These are phyloP conservation scores for Thaleichthys pacificus DNA, from an alignment of 2,797 vertebrate genomes.

Conservation along the genomic window DNA sequence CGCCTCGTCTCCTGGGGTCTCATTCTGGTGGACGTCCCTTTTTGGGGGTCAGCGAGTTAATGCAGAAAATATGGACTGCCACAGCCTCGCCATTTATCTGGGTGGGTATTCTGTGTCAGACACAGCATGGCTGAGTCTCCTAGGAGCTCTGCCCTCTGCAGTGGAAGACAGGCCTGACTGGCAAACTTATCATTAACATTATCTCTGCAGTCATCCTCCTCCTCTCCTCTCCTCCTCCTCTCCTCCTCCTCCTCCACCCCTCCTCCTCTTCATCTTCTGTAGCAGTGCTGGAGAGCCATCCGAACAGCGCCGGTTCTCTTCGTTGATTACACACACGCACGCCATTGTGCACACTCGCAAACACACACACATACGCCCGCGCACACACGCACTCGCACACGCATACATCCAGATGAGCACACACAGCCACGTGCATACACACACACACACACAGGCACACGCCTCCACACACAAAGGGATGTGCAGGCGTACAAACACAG, in stretches of 20 bases:
- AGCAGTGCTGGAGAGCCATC: constrained; percentile 2
- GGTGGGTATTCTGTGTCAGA: constrained; percentile 72
- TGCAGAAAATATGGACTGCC: constrained; percentile 77
- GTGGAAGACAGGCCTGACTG: constrained; percentile 63
- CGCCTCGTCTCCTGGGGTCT: constrained; percentile 62
- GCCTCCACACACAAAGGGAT: not conserved
- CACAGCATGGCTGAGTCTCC: constrained; percentile 71
- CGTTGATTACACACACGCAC: constrained; percentile 18
- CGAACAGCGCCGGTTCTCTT: constrained; percentile 1
- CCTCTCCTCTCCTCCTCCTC: constrained; percentile 38
- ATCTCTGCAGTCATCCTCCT: constrained; percentile 63
- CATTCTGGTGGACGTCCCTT: constrained; percentile 67
- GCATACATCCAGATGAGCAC: not conserved
- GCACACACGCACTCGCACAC: not conserved
- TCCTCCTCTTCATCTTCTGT: no score
- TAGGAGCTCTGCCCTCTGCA: constrained; percentile 60
- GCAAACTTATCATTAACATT: constrained; percentile 72
- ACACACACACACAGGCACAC: not conserved
- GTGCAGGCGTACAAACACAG: constrained; percentile 18
- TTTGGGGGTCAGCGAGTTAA: constrained; percentile 80
- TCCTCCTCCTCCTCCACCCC: not conserved
- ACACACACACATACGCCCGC: not conserved
- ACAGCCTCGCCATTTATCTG: constrained; percentile 73
- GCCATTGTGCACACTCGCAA: not conserved
- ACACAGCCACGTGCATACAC: not conserved